phyloP scores from a whole-genome alignment of 2,888 invertebrate genomes.

The Thecophora atra region DNA sequence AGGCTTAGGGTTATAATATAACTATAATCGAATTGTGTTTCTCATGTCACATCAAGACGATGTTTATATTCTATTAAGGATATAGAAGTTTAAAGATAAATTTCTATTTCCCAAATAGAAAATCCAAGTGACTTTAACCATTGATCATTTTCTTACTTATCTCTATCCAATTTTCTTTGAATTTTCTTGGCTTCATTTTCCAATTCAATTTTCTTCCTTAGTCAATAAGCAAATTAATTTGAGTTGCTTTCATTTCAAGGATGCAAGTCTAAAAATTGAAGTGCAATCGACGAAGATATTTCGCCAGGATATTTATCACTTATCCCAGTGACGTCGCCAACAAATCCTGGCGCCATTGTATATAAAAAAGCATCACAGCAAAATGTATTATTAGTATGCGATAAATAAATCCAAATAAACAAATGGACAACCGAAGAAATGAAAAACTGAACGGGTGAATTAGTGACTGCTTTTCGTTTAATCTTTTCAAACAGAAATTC shows the following conservation, averaged over 20 bases:
- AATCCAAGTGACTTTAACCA: too few species aligned
- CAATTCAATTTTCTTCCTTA: background rate
- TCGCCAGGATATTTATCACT: background rate
- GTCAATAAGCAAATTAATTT: background rate
- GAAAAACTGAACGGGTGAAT: background rate
- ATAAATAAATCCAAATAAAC: background rate
- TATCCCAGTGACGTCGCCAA: slow-evolving; percentile 8
- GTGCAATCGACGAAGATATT: background rate
- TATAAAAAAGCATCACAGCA: slow-evolving; percentile 16
- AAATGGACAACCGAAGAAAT: background rate
- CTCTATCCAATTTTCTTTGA: background rate
- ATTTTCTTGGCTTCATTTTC: background rate
- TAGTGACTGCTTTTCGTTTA: too few species aligned
- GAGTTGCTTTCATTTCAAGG: background rate
- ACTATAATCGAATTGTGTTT: too few species aligned
- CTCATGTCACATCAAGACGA: too few species aligned
- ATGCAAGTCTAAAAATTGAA: slow-evolving; percentile 3
- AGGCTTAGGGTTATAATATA: too few species aligned
- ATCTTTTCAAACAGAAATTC: background rate
- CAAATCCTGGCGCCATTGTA: slow-evolving; percentile 23
- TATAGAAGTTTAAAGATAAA: background rate
- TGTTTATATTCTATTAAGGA: background rate
- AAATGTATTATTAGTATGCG: too few species aligned
- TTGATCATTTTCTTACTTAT: too few species aligned
- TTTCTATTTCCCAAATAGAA: background rate